phyloP scores from a whole-genome alignment of 2,113 vertebrate genomes.

The Nothoprocta pentlandii region DNA sequence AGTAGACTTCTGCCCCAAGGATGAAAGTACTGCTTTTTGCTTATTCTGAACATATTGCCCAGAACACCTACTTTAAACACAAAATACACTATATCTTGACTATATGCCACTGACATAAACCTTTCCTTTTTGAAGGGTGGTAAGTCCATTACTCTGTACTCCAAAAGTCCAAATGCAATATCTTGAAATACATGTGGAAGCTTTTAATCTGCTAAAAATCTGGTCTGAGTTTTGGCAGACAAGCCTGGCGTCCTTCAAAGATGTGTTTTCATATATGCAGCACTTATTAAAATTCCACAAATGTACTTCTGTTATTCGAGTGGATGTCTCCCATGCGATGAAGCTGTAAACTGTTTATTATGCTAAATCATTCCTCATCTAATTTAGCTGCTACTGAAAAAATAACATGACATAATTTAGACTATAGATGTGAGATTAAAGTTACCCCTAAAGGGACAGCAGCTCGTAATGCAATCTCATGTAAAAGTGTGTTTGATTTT shows the following conservation, averaged over 20 bases:
- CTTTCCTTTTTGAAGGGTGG: background rate
- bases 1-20: background rate
- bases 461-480: background rate
- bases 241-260: background rate
- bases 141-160: background rate
- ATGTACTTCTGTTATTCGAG: background rate
- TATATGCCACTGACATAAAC: background rate
- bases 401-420: background rate
- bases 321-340: background rate
- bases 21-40: background rate
- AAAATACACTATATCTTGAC: background rate
- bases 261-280: background rate
- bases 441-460: background rate
- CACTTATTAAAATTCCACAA: slow-evolving; percentile 2
- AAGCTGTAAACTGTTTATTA: background rate
- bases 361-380: background rate
- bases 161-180: background rate
- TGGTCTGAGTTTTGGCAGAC: background rate
- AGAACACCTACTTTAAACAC: background rate
- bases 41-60: background rate
- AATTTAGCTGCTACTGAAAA: background rate
- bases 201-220: background rate
- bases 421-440: background rate
- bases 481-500: background rate
- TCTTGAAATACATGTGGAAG: background rate